Base-by-base conservation (phyloP, 2,888 invertebrate genomes). In the Heteropelma amictum region DNA sequence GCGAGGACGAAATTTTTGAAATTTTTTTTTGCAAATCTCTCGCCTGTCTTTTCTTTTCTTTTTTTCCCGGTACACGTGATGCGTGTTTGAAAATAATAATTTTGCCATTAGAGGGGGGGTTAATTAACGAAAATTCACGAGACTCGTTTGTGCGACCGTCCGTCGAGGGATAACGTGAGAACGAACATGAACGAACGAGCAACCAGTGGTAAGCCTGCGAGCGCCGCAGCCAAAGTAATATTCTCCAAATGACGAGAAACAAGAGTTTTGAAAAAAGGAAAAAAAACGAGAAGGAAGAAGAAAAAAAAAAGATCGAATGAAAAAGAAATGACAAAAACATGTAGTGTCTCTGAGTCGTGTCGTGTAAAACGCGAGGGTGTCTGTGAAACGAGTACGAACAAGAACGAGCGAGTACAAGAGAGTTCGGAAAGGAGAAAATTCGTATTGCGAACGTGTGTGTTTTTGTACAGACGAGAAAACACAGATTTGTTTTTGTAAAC, bases 131-230 rank as follows among this genome's bases (percentile, higher is more conserved):
- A 51, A 35, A 63, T 12, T 28, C 40, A 54, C 58, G 51, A 47
- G 73, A 77, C 80, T 81, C 81, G 81, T 83, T 84, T 78, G 81
- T 83, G 81, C 79, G 78, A 82, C 76, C 79, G 82, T 79, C 81
- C 80, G 78, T 75, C 75, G 71, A 78, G 81, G 79, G 77, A 75
- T n/a, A n/a, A 63, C 76, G 82, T 85, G 84, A 80, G 71, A 71
- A 80, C 82, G 81, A 84, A 81, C 58, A 80, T 81, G 82, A 85
- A 86, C 83, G 87, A 87, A 87, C 83, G 87, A 87, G 88, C 87
- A 87, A 88, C 84, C 83, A 88, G 88, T 86, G 88, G 87, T 87
- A 86, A 88, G 88, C 87, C 84, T 86, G 87, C 87, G 87, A 88
- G 87, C 88, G 88, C 81, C 87, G 87, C 86, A 85, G 84, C 85